These are phyloP conservation scores for Synanthedon myopaeformis DNA, from an alignment of 2,888 invertebrate genomes.

Conservation along the genomic window DNA sequence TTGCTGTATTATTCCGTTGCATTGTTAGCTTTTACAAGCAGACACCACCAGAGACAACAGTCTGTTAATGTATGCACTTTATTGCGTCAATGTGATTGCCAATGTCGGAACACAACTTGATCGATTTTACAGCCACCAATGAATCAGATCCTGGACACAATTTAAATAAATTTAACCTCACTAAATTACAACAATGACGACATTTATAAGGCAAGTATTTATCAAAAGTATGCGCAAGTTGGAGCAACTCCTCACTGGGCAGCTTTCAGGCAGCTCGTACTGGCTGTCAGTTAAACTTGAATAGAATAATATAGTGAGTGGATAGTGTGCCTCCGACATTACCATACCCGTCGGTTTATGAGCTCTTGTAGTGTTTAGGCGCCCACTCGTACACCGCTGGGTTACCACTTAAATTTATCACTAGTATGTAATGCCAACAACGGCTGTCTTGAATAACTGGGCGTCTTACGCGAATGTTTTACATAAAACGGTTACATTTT, in stretches of 20 bases:
- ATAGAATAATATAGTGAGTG: constrained; percentile 40
- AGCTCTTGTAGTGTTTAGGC: constrained; percentile 62
- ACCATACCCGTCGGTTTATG: constrained; percentile 65
- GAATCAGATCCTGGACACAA: too few species aligned
- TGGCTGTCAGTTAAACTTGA: constrained; percentile 32
- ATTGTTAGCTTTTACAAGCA: too few species aligned
- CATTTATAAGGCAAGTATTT: not conserved
- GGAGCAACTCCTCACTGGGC: constrained; percentile 3
- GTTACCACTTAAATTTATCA: constrained; percentile 60
- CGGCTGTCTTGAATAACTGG: constrained; percentile 34
- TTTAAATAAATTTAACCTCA: not conserved
- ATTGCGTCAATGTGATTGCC: too few species aligned
- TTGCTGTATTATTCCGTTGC: too few species aligned
- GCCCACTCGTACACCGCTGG: constrained; percentile 52
- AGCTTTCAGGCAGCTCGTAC: constrained; percentile 35
- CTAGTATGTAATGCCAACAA: constrained; percentile 57
- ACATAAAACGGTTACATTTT: too few species aligned
- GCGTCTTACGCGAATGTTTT: too few species aligned
- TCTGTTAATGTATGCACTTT: too few species aligned
- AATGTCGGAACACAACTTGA: too few species aligned
- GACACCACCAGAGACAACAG: too few species aligned
- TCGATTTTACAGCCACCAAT: too few species aligned
- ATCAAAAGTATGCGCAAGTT: not conserved
- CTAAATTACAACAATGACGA: not conserved
- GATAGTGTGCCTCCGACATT: constrained; percentile 44